Conservation (phyloP, 2,888 invertebrate species). For the Lochmaea crataegi region DNA sequence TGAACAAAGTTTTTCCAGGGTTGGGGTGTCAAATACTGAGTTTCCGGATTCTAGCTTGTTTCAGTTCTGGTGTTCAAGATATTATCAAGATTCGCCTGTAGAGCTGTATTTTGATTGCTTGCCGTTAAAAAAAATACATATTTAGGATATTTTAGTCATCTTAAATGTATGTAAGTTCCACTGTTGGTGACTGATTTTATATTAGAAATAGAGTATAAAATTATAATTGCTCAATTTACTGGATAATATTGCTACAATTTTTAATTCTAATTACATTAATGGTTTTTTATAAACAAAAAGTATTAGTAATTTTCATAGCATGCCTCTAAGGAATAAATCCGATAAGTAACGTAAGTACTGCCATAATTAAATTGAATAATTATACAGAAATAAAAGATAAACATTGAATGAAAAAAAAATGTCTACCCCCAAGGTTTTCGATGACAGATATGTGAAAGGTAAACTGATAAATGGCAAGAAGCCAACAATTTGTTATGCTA, state of each 20-base stretch:
- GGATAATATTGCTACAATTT: background rate
- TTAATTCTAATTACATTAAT: background rate
- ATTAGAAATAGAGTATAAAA: no score
- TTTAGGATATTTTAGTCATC: no score
- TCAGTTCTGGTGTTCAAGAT: no score
- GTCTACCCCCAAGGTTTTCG: slow-evolving; percentile 24
- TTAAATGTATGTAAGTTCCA: no score
- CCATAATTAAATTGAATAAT: slow-evolving; percentile 37
- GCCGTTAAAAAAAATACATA: no score
- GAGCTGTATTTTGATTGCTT: no score
- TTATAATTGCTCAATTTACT: no score
- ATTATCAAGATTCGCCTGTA: no score
- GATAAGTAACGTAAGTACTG: slow-evolving; percentile 14
- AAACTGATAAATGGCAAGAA: slow-evolving; percentile 18
- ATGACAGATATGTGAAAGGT: slow-evolving; percentile 31
- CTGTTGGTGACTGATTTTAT: no score
- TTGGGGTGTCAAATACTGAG: no score
- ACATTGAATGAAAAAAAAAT: slow-evolving; percentile 28
- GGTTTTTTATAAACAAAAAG: background rate
- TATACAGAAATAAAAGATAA: slow-evolving; percentile 35
- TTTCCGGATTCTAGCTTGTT: no score
- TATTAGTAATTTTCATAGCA: slow-evolving; percentile 15
- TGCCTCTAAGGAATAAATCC: slow-evolving; percentile 20
- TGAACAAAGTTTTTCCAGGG: no score
- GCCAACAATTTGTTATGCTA: slow-evolving; percentile 5